phyloP scores from a whole-genome alignment of 2,113 vertebrate genomes.

The Thermophis baileyi region DNA sequence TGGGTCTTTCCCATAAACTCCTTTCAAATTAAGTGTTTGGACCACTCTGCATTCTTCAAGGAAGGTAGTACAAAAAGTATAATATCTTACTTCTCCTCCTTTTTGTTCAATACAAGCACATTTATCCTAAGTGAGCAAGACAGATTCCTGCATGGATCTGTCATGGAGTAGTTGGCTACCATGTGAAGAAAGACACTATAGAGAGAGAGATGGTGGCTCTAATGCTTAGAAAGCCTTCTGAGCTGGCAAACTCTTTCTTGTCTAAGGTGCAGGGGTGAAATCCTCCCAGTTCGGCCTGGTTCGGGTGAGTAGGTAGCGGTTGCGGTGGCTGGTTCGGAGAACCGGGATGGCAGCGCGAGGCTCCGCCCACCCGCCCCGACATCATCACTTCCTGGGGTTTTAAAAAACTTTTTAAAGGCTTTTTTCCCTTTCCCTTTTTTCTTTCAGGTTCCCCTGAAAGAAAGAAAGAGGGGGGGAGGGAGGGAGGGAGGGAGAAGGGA shows the following conservation, averaged over 20 bases:
- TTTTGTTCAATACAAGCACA: neutral
- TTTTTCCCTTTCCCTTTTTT: no score
- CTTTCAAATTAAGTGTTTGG: neutral
- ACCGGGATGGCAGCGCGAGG: no score
- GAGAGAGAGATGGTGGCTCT: neutral
- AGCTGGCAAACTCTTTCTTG: neutral
- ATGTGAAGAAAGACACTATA: neutral
- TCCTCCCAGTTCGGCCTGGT: no score
- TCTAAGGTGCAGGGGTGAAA: no score
- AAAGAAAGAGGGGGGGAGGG: no score
- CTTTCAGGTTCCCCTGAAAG: no score
- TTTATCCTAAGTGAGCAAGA: neutral
- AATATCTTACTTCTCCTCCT: neutral
- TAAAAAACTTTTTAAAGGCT: no score
- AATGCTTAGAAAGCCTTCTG: neutral
- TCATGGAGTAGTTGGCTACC: neutral
- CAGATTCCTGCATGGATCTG: neutral
- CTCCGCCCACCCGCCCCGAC: no score
- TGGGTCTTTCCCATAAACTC: neutral
- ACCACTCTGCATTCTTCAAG: neutral
- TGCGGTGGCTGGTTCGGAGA: no score
- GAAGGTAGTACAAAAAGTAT: neutral
- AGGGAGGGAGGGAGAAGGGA: no score
- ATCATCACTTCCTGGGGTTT: no score
- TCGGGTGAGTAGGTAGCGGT: no score